Base-by-base conservation (phyloP, 2,797 vertebrate genomes). In the Tachyglossus aculeatus region DNA sequence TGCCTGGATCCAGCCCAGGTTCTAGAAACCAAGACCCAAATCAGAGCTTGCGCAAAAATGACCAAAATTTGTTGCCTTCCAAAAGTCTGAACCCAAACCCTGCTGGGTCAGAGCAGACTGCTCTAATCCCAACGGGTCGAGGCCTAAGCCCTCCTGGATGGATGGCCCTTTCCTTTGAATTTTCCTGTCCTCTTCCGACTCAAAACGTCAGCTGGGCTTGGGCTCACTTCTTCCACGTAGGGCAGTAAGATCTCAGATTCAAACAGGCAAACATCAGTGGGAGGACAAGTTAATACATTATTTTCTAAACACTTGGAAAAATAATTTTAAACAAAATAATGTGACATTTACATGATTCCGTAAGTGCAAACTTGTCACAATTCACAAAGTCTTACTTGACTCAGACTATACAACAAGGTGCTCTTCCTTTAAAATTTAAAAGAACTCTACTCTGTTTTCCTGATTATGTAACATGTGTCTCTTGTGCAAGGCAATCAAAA, bases 281-380 rank as follows among this genome's bases (percentile, higher is more conserved):
- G 65, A 81, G 79, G 62, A 83, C 60, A 54, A 84, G 82, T 82
- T 84, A 86, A 88, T 68, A 83, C 7, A 78, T 87, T 74, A 83
- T 39, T 78, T 89, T 73, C 86, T 89, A 86, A 84, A 85, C 87
- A 85, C 82, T 5, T 86, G 84, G 80, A 81, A 90, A 90, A 90
- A 90, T 78, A 89, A 75, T 78, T 90, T 89, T 93, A 88, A 89
- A 91, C 94, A 95, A 96, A 94, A 94, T 94, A 94, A 91, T 86
- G 94, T 92, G 93, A 91, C 91, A 81, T 95, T 92, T 95, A 94
- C 93, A 94, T 74, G 88, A 90, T 92, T 92, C 90, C 90, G 65
- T 84, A 91, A 96, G 96, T 96, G 96, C 96, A 97, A 97, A 93
- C 93, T 92, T 94, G 95, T 94, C 96, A 94, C 92, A 86, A 94